These are phyloP conservation scores for Montipora cactus DNA, from an alignment of 64 coral and sea anemone species.

Conservation along the genomic window DNA sequence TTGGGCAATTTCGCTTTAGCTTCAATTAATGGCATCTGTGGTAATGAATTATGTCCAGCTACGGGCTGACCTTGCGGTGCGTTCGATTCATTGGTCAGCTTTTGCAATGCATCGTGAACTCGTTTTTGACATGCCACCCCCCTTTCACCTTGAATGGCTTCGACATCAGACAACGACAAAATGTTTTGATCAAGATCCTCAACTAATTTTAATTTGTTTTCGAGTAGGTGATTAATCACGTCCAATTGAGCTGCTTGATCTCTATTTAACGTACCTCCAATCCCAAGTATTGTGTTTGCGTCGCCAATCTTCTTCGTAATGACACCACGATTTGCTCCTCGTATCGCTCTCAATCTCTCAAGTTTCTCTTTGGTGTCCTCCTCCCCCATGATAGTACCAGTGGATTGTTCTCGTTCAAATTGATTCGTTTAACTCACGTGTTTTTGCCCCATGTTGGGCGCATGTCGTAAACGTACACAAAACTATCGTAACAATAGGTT, in stretches of 20 bases:
- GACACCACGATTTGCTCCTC: neutral
- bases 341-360: neutral
- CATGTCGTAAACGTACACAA: no score
- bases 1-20: neutral
- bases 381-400: no score
- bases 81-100: neutral
- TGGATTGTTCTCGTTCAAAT: no score
- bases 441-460: no score
- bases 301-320: conserved; percentile 8
- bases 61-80: neutral
- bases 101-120: neutral
- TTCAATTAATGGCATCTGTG: neutral
- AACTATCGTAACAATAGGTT: no score
- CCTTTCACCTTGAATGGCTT: neutral
- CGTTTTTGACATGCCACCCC: neutral
- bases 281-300: neutral
- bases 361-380: neutral
- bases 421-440: no score
- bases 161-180: neutral
- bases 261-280: neutral
- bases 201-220: neutral
- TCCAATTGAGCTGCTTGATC: neutral
- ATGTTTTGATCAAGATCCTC: neutral
- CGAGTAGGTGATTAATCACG: neutral
- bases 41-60: neutral